phyloP scores from a whole-genome alignment of 2,113 vertebrate genomes.

The Sphyrna mokarran region DNA sequence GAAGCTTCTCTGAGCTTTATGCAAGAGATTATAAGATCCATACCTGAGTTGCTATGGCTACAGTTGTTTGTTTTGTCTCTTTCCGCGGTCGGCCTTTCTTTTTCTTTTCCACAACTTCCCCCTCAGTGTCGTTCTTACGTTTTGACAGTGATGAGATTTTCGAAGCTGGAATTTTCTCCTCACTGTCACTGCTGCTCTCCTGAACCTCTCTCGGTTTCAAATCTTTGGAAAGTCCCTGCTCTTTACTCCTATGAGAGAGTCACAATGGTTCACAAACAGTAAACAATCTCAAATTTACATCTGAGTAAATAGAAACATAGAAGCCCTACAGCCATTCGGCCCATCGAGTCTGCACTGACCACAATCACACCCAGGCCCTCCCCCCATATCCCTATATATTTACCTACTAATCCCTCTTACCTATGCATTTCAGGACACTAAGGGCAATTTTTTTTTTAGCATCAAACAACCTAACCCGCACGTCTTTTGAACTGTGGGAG shows the following conservation, averaged over 20 bases:
- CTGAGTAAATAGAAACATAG: no score
- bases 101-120: conserved; percentile 83
- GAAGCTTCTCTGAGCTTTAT: background rate
- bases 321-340: no score
- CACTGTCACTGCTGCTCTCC: conserved; percentile 92
- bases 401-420: no score
- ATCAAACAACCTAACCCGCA: no score
- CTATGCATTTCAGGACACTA: no score
- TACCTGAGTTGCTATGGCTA: conserved; percentile 76
- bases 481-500: no score
- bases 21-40: conserved; percentile 4
- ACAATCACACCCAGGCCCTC: no score
- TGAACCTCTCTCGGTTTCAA: conserved; percentile 65
- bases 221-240: conserved; percentile 68
- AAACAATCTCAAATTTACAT: background rate
- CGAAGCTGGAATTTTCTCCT: conserved; percentile 74
- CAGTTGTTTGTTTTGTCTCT: conserved; percentile 71
- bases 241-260: conserved; percentile 64
- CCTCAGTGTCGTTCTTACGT: conserved; percentile 78
- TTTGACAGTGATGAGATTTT: conserved; percentile 73
- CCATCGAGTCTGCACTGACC: no score
- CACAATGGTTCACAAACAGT: background rate
- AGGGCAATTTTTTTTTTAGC: no score
- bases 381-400: no score
- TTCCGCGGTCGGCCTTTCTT: conserved; percentile 92